phyloP scores from a whole-genome alignment of 2,888 invertebrate genomes.

The Lepidochrysops patricia region DNA sequence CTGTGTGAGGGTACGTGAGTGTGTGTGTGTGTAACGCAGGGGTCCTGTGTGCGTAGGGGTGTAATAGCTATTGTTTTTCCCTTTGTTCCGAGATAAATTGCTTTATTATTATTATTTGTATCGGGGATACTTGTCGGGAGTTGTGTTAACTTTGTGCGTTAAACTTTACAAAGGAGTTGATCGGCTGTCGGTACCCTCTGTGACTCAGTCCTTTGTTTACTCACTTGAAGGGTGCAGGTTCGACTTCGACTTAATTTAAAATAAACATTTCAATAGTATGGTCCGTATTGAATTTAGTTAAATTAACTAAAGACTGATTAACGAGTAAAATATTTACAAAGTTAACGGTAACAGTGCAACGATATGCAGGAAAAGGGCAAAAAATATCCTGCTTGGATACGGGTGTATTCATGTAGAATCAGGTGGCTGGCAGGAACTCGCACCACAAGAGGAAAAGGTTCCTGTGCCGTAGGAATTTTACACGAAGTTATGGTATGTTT shows the following conservation, averaged over 20 bases:
- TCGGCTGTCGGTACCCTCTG: neutral
- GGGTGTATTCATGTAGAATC: constrained; percentile 2
- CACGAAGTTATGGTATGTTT: neutral
- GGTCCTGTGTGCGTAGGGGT: constrained; percentile 30
- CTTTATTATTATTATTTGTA: constrained; percentile 29
- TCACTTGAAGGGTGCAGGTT: constrained; percentile 3
- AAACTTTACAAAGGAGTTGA: constrained; percentile 1
- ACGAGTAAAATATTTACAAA: neutral
- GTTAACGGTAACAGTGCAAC: neutral
- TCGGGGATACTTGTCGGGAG: constrained; percentile 15
- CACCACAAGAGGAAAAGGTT: neutral
- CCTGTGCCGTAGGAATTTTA: neutral
- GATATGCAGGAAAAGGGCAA: neutral
- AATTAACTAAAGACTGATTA: neutral
- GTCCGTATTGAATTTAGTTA: neutral
- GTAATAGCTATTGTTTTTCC: constrained; percentile 32
- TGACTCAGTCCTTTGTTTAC: neutral
- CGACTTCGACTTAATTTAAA: neutral
- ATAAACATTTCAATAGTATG: neutral
- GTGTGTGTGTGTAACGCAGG: constrained; percentile 28
- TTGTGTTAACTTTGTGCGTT: constrained; percentile 13
- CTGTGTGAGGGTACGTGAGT: constrained; percentile 26
- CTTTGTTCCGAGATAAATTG: constrained; percentile 31
- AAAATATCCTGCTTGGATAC: neutral
- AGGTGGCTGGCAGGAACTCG: neutral